Percentiles rank a stretch among this genome's conserved stretches.
Conservation (phyloP, 2,113 vertebrate species). For the Sander lucioperca region DNA sequence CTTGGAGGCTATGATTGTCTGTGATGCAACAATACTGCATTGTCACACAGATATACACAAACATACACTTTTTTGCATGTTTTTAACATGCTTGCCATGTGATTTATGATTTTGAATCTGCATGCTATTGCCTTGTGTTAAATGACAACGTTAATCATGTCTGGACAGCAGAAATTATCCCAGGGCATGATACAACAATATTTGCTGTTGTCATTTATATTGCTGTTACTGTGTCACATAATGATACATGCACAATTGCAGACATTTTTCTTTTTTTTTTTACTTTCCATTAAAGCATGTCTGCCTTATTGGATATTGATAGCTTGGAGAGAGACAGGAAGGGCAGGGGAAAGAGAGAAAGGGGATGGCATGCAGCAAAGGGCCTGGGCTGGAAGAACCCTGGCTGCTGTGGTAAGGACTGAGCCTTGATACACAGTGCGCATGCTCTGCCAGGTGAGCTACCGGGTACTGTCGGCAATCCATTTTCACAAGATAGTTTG, state of each 20-base stretch:
- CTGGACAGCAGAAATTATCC: slow-evolving; percentile 17
- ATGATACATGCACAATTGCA: background rate
- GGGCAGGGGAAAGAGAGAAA: too few species aligned
- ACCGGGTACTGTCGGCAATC: too few species aligned
- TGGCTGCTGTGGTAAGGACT: too few species aligned
- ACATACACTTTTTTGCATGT: background rate
- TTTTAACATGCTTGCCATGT: background rate
- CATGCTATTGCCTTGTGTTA: background rate
- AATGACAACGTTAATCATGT: slow-evolving; percentile 15
- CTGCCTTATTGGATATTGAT: too few species aligned
- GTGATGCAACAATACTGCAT: background rate
- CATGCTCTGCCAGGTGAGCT: too few species aligned
- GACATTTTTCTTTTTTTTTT: background rate
- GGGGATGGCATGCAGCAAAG: too few species aligned
- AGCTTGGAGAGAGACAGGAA: too few species aligned
- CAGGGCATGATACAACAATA: background rate
- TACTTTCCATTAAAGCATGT: too few species aligned
- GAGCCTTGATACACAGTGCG: too few species aligned
- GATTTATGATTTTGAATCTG: background rate
- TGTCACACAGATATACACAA: slow-evolving; percentile 7
- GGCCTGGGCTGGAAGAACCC: too few species aligned
- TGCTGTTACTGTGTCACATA: slow-evolving; percentile 8
- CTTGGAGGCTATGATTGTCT: slow-evolving; percentile 1
- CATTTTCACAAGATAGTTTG: slow-evolving; percentile 2
- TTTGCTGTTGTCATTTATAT: slow-evolving; percentile 9